These are phyloP conservation scores for Symphodus melops DNA, from an alignment of 2,113 vertebrate species.

Conservation along the genomic window DNA sequence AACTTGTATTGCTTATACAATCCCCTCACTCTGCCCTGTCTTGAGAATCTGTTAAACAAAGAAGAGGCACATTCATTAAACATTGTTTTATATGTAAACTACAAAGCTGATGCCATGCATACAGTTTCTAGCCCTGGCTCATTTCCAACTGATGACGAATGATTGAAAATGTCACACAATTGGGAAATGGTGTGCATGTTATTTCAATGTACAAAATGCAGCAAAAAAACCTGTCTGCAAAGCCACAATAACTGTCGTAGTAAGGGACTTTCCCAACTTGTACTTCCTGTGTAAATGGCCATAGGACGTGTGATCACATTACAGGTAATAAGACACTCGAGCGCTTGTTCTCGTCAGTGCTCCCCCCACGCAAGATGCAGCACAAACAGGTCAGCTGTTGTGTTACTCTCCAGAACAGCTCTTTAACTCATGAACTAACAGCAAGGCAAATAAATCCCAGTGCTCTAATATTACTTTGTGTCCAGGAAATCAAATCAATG, in stretches of 20 bases:
- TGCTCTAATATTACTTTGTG: not conserved
- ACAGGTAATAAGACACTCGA: conserved; percentile 73
- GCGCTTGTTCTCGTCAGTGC: conserved; percentile 44
- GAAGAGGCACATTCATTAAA: too few species aligned
- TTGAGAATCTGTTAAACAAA: too few species aligned
- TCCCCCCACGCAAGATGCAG: conserved; percentile 28
- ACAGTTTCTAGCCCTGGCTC: too few species aligned
- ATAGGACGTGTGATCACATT: conserved; percentile 64
- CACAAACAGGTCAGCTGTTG: conserved; percentile 22
- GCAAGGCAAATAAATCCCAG: too few species aligned
- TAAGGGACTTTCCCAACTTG: conserved; percentile 25
- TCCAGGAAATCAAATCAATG: not conserved
- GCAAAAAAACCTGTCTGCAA: not conserved
- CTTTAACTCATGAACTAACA: not conserved
- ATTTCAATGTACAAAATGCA: not conserved
- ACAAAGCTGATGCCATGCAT: too few species aligned
- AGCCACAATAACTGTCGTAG: not conserved
- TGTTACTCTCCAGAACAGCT: conserved; percentile 1
- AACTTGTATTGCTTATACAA: too few species aligned
- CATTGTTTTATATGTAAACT: too few species aligned
- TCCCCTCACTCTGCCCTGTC: too few species aligned
- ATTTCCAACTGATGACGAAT: too few species aligned
- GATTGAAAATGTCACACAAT: not conserved
- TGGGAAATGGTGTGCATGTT: not conserved
- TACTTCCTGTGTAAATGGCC: conserved; percentile 13